A percentile compares a stretch with the other conserved stretches of the same genome.
These are phyloP conservation scores for Sitta europaea DNA, from an alignment of 2,113 vertebrate genomes.

Conservation along the genomic window DNA sequence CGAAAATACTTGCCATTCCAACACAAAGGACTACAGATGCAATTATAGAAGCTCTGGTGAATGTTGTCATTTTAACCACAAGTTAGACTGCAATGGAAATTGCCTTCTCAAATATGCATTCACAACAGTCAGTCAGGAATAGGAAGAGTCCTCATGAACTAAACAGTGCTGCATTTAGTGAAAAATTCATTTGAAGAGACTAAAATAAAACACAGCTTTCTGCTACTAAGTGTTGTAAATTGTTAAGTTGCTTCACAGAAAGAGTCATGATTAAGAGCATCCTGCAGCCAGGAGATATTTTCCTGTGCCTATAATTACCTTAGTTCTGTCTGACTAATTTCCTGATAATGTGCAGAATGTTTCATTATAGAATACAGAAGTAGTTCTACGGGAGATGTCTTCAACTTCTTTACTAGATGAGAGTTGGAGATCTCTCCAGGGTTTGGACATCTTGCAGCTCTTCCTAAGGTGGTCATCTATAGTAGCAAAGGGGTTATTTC, in stretches of 20 bases:
- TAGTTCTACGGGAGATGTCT: not conserved
- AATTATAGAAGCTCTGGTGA: not conserved
- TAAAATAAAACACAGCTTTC: not conserved
- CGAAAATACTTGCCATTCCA: not conserved
- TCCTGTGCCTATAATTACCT: slow-evolving; percentile 1
- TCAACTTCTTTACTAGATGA: not conserved
- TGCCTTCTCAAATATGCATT: not conserved
- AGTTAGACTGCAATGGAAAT: not conserved
- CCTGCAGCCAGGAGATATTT: not conserved
- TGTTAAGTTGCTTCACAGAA: not conserved
- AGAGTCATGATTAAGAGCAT: not conserved
- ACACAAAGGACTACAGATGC: not conserved
- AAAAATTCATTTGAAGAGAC: not conserved
- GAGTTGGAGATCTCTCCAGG: not conserved
- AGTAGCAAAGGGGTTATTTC: not conserved
- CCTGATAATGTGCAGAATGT: not conserved
- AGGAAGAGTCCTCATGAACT: not conserved
- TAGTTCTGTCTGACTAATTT: not conserved
- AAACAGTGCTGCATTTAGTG: not conserved
- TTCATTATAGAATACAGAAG: not conserved
- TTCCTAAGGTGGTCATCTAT: not conserved
- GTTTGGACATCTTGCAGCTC: not conserved
- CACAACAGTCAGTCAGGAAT: not conserved
- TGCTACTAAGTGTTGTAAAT: not conserved
- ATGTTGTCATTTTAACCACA: not conserved